Evolutionary conservation across 2,113 vertebrate species (phyloP).

Genomic region (Plecotus auritus): DNA sequence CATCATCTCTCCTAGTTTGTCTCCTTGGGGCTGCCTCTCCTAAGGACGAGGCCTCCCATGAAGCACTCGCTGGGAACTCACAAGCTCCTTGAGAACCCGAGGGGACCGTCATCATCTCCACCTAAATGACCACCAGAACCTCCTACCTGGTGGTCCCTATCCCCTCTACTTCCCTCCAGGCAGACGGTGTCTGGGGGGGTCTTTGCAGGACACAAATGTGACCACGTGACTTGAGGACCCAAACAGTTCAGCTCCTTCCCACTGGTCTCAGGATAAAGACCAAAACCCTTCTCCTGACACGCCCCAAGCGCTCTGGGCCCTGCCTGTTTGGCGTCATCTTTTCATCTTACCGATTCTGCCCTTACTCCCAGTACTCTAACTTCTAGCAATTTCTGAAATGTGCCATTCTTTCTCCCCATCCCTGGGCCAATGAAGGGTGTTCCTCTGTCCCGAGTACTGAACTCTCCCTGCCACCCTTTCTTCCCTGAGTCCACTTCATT

Average conservation of each 20-base stretch:
- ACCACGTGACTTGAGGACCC: not conserved
- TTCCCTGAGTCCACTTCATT: not conserved
- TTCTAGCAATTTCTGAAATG: not conserved
- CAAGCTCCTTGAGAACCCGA: not conserved
- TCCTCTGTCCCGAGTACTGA: not conserved
- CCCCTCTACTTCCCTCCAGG: not conserved
- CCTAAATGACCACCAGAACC: not conserved
- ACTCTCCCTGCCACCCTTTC: not conserved
- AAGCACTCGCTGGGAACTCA: not conserved
- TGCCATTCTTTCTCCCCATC: not conserved
- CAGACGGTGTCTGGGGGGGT: not conserved
- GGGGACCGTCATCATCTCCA: not conserved
- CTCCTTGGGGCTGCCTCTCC: not conserved
- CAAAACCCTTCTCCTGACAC: not conserved
- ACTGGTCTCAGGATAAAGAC: not conserved
- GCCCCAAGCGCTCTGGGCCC: not conserved
- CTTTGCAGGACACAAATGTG: not conserved
- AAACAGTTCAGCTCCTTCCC: not conserved
- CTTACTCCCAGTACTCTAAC: not conserved
- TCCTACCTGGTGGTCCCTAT: not conserved
- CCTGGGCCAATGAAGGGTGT: not conserved
- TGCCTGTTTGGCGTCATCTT: not conserved
- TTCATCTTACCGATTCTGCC: not conserved
- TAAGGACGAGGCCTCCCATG: not conserved
- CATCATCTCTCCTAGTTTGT: not conserved